A percentile compares a stretch with the other conserved stretches of the same genome.
Conservation (phyloP, 2,888 invertebrate genomes). For the Melikaiella ostensackeni region DNA sequence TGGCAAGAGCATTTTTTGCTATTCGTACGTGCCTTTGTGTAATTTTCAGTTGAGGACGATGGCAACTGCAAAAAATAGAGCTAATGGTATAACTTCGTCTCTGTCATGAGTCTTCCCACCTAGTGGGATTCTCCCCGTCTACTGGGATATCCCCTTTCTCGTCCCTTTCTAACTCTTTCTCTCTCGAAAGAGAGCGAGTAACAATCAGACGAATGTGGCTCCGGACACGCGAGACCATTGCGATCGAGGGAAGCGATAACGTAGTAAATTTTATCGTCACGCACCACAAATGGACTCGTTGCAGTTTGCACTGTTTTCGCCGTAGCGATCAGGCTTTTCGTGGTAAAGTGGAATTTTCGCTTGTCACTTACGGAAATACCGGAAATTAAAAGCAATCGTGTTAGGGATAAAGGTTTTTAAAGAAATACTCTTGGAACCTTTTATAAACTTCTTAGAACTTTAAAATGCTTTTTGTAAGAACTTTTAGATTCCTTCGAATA, state of each 20-base stretch:
- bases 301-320: constrained; percentile 29
- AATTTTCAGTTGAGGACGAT: constrained; percentile 25
- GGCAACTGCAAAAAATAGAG: constrained; percentile 54
- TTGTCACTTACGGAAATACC: background rate
- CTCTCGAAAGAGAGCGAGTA: background rate
- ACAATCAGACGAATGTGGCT: constrained; percentile 27
- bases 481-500: background rate
- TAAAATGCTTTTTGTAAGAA: background rate
- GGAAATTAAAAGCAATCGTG: background rate
- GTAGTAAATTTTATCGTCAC: constrained; percentile 54
- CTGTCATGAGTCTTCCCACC: constrained; percentile 45
- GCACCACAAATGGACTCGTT: constrained; percentile 43
- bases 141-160: constrained; percentile 15
- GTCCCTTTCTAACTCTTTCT: background rate
- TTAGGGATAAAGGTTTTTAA: background rate
- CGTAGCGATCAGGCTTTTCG: constrained; percentile 18
- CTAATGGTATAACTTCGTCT: constrained; percentile 60
- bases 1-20: background rate
- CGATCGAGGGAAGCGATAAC: constrained; percentile 46
- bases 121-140: constrained; percentile 1
- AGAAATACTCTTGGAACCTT: background rate
- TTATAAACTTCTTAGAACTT: background rate
- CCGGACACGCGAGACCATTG: constrained; percentile 36
- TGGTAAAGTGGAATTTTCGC: constrained; percentile 22
- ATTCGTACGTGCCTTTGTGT: constrained; percentile 26